Base-by-base conservation (phyloP, 2,888 invertebrate species). In the Trissolcus brochymenae region DNA sequence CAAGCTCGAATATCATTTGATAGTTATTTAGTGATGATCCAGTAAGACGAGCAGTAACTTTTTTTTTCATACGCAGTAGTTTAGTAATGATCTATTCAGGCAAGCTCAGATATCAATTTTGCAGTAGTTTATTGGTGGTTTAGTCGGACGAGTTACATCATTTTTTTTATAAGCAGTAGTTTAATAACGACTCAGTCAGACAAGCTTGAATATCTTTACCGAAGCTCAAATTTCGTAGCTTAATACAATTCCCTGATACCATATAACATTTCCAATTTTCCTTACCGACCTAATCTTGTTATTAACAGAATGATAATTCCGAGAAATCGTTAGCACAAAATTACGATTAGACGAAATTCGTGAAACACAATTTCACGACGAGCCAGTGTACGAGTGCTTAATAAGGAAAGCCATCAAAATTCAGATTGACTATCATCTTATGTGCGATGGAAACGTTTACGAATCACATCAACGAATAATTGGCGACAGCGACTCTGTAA, bases 351-450 rank as follows among this genome's bases (percentile, higher is more conserved):
- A 6, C 50, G 21, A 55, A 55, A 70, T 70, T 41, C 55, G 21
- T 46, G 59, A 57, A 72, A 51, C 57, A 41, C 14, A 46, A 53
- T 53, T 53, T 53, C 49, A 13, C 43, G 53, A 46, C 4, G 29
- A 41, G 19, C 17, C 21, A 65, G 64, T 51, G 59, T 64, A 40
- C 50, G 50, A 59, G 46, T 51, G 64, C 59, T 57, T 71, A 55
- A 54, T 65, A 72, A 72, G 65, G 49, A 46, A 72, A 65, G 64
- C 72, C 54, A 72, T 72, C 64, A 72, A 72, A 64, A 65, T 72
- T 72, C 46, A 43, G 72, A 72, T 72, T 65, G 64, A 59, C 72
- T 65, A 72, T 64, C 59, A 65, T 65, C 57, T 64, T 53, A 17
- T 40, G 41, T 25, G 16, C 49, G 50, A 59, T 55, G 72, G 55